phyloP scores from a whole-genome alignment of 2,797 vertebrate genomes.

The Sciurus vulgaris region DNA sequence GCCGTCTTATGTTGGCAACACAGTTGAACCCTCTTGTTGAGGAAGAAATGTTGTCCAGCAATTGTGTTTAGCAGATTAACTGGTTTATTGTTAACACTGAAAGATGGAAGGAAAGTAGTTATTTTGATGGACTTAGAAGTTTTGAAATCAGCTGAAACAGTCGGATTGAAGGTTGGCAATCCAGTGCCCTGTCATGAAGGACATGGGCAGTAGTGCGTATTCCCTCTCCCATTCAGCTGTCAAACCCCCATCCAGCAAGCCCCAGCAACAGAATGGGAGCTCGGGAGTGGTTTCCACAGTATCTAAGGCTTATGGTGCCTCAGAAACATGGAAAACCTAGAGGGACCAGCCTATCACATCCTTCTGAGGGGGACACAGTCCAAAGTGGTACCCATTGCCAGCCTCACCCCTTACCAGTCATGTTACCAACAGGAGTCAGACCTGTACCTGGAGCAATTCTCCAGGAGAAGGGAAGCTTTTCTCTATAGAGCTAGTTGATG shows the following conservation, averaged over 20 bases:
- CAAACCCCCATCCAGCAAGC: slow-evolving; percentile 81
- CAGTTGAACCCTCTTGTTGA: slow-evolving; percentile 95
- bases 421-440: slow-evolving; percentile 95
- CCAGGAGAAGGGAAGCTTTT: slow-evolving; percentile 98
- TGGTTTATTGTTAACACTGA: slow-evolving; percentile 96
- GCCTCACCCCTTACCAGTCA: slow-evolving; percentile 98
- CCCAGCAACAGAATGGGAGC: slow-evolving; percentile 84
- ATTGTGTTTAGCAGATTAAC: slow-evolving; percentile 94
- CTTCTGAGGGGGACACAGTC: slow-evolving; percentile 91
- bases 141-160: slow-evolving; percentile 91
- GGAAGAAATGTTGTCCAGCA: slow-evolving; percentile 89
- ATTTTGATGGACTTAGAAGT: slow-evolving; percentile 96
- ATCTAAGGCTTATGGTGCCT: slow-evolving; percentile 87
- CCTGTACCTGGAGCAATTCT: slow-evolving; percentile 98
- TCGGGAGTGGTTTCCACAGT: slow-evolving; percentile 85
- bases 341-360: slow-evolving; percentile 84
- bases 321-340: slow-evolving; percentile 89
- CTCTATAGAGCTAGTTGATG: slow-evolving; percentile 97
- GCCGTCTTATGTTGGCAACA: slow-evolving; percentile 97
- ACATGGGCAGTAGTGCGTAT: slow-evolving; percentile 80
- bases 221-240: slow-evolving; percentile 77
- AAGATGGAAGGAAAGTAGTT: slow-evolving; percentile 96
- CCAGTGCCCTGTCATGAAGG: slow-evolving; percentile 94
- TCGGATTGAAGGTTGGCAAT: slow-evolving; percentile 93
- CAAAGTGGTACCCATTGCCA: slow-evolving; percentile 96